Percentiles rank a stretch among this genome's conserved stretches.
phyloP scores from a whole-genome alignment of 2,888 invertebrate species.

The Amiota mariae region DNA sequence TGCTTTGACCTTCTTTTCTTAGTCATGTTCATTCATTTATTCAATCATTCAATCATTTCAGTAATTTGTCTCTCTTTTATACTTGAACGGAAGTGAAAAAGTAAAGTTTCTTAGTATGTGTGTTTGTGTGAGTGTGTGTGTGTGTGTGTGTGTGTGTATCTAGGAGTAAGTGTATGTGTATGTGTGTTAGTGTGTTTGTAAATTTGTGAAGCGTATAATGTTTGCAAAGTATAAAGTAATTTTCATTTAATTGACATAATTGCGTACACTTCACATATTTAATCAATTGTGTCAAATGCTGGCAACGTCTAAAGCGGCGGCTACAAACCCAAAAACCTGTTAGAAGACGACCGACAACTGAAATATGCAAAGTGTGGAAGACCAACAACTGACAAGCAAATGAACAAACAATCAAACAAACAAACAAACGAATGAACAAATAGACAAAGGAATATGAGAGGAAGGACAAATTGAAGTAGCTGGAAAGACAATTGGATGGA shows the following conservation, averaged over 20 bases:
- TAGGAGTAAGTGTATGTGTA: slow-evolving; percentile 25
- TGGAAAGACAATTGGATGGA: not conserved
- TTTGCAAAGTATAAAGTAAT: slow-evolving; percentile 57
- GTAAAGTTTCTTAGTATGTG: slow-evolving; percentile 3
- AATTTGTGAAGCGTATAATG: slow-evolving; percentile 43
- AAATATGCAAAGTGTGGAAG: not conserved
- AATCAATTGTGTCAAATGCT: slow-evolving; percentile 53
- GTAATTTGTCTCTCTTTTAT: too few relatives aligned
- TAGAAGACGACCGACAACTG: slow-evolving; percentile 6
- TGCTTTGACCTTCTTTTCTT: slow-evolving; percentile 40
- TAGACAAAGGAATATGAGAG: not conserved
- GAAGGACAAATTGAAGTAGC: not conserved
- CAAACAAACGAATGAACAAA: not conserved
- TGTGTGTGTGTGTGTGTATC: slow-evolving; percentile 1
- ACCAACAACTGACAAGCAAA: not conserved
- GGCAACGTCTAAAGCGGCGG: slow-evolving; percentile 41
- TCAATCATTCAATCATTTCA: too few relatives aligned
- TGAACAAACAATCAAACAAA: slow-evolving; percentile 6
- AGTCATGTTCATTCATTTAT: too few relatives aligned
- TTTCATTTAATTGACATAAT: slow-evolving; percentile 66
- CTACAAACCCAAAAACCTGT: slow-evolving; percentile 26
- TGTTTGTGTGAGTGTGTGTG: not conserved
- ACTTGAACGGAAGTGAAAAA: not conserved
- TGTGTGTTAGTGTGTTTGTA: slow-evolving; percentile 26
- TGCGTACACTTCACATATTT: slow-evolving; percentile 64